Percentiles rank a stretch among this genome's conserved stretches.
Evolutionary conservation across 2,888 invertebrate species (phyloP).

Genomic region (Acronicta psi): DNA sequence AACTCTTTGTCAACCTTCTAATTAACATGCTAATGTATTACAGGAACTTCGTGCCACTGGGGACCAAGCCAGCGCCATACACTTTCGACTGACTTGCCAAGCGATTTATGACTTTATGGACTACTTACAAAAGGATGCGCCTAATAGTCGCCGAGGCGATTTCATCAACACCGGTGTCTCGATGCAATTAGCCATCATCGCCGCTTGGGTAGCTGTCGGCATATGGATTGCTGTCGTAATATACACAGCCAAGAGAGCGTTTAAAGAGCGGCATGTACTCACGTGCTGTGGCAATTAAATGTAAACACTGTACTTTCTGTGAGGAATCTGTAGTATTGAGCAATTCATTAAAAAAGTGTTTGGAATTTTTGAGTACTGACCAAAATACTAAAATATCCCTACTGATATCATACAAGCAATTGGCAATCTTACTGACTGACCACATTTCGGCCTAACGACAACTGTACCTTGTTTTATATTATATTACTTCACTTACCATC

Average conservation of each 20-base stretch:
- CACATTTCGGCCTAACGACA: too few species aligned
- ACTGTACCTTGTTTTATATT: too few species aligned
- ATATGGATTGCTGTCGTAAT: slow-evolving; percentile 87
- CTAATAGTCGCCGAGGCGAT: slow-evolving; percentile 90
- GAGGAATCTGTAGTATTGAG: not conserved
- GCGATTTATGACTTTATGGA: slow-evolving; percentile 95
- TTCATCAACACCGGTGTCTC: slow-evolving; percentile 93
- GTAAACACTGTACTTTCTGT: not conserved
- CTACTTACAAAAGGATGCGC: slow-evolving; percentile 92
- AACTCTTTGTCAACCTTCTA: not conserved
- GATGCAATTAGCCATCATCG: slow-evolving; percentile 90
- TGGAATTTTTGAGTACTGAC: too few species aligned
- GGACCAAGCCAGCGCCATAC: slow-evolving; percentile 89
- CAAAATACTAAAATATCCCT: too few species aligned
- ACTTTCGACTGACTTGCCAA: slow-evolving; percentile 91
- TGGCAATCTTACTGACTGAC: too few species aligned
- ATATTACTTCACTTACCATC: too few species aligned
- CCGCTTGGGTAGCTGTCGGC: slow-evolving; percentile 90
- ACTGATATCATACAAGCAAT: too few species aligned
- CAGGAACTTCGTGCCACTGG: slow-evolving; percentile 87
- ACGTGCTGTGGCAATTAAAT: slow-evolving; percentile 84
- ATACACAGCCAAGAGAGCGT: slow-evolving; percentile 88
- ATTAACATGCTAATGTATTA: slow-evolving; percentile 40
- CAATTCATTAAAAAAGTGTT: not conserved
- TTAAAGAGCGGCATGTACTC: slow-evolving; percentile 78